These are phyloP conservation scores for Ephestia elutella DNA, from an alignment of 1,140 invertebrate genomes.

Conservation along the genomic window DNA sequence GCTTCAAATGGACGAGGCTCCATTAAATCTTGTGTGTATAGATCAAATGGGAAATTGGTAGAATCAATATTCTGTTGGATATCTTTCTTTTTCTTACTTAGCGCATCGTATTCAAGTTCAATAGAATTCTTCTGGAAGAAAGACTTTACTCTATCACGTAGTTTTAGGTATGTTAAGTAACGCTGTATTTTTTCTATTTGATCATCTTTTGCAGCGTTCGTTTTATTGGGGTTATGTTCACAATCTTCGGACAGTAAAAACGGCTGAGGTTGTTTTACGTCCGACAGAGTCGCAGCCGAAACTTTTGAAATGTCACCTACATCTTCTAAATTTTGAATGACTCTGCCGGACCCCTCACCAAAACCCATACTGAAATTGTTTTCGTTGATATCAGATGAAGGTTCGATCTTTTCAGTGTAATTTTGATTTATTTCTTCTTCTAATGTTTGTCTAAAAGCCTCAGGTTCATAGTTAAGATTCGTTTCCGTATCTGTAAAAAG, in stretches of 20 bases:
- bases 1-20: slow-evolving; percentile 33
- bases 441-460: slow-evolving; percentile 42
- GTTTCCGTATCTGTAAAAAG: neutral
- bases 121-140: slow-evolving; percentile 48
- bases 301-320: slow-evolving; percentile 54
- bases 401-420: slow-evolving; percentile 28
- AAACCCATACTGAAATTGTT: slow-evolving; percentile 72
- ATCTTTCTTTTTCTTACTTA: slow-evolving; percentile 30
- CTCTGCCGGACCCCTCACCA: slow-evolving; percentile 75
- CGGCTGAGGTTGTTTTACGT: slow-evolving; percentile 72
- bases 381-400: slow-evolving; percentile 35
- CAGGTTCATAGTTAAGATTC: neutral
- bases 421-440: slow-evolving; percentile 45
- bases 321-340: slow-evolving; percentile 63
- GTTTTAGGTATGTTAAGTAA: slow-evolving; percentile 38
- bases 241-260: slow-evolving; percentile 51
- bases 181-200: slow-evolving; percentile 39
- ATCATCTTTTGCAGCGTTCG: slow-evolving; percentile 24
- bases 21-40: slow-evolving; percentile 50
- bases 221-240: slow-evolving; percentile 24
- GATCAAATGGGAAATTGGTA: slow-evolving; percentile 33
- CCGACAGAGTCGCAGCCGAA: slow-evolving; percentile 75
- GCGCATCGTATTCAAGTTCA: slow-evolving; percentile 37
- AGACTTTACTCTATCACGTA: slow-evolving; percentile 50
- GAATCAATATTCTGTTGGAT: slow-evolving; percentile 18